Evolutionary conservation across 2,797 vertebrate genomes (phyloP).

Genomic region (Austrolebias charrua): DNA sequence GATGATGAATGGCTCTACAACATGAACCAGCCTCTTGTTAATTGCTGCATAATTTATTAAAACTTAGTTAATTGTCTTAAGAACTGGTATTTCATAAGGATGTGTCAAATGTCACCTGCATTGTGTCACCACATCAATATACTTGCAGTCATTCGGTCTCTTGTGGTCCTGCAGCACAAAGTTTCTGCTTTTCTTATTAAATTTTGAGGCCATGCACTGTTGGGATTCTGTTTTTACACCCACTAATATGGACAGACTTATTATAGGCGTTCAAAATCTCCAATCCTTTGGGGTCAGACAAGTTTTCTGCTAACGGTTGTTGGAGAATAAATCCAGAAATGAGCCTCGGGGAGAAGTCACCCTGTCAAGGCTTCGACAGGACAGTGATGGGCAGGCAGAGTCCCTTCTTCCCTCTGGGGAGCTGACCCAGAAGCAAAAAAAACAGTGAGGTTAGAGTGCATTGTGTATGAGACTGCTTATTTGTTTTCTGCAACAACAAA

Average conservation of each 20-base stretch:
- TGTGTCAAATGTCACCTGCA: no score
- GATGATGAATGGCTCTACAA: conserved; percentile 6
- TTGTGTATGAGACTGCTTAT: conserved; percentile 30
- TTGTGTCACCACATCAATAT: neutral
- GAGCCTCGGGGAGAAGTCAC: conserved; percentile 23
- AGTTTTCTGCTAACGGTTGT: conserved; percentile 13
- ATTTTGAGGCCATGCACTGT: neutral
- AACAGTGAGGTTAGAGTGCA: conserved; percentile 26
- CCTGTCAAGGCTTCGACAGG: conserved; percentile 53
- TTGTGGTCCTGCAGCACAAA: no score
- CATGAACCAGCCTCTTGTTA: conserved; percentile 4
- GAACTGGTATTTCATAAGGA: no score
- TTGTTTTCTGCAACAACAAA: conserved; percentile 8
- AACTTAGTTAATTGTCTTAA: neutral
- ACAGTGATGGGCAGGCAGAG: conserved; percentile 37
- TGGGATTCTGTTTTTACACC: conserved; percentile 24
- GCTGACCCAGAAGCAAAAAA: conserved; percentile 39
- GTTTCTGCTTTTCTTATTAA: no score
- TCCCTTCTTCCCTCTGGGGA: conserved; percentile 46
- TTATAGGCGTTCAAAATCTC: neutral
- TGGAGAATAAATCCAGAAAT: conserved; percentile 17
- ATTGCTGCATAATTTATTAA: neutral
- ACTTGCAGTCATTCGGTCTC: no score
- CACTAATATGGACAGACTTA: conserved; percentile 14
- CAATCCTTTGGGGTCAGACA: neutral